phyloP scores from a whole-genome alignment of 2,888 invertebrate species.

The Mesorhabditis belari region DNA sequence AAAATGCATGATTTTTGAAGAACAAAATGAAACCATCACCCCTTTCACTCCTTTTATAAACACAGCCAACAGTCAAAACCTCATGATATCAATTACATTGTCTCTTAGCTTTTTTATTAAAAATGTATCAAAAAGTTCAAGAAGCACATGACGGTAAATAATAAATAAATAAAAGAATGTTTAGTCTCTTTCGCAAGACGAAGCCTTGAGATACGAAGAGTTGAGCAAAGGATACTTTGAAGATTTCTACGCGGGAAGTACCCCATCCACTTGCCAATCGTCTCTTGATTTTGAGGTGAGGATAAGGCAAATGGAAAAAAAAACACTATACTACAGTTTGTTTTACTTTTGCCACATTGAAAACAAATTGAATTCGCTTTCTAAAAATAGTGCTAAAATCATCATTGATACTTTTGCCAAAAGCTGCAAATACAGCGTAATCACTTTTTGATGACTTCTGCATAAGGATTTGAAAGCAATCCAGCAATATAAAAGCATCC shows the following conservation, averaged over 20 bases:
- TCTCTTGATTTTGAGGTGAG: background rate
- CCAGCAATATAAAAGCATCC: too few relatives aligned
- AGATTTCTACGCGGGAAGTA: slow-evolving; percentile 30
- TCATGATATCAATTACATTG: too few relatives aligned
- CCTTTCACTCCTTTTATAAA: background rate
- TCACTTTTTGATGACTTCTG: too few relatives aligned
- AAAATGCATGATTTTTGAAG: background rate
- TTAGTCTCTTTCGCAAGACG: slow-evolving; percentile 38
- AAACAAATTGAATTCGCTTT: too few relatives aligned
- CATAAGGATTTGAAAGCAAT: too few relatives aligned
- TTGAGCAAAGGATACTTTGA: slow-evolving; percentile 38
- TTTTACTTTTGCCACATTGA: too few relatives aligned
- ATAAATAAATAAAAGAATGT: slow-evolving; percentile 9
- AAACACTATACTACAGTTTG: too few relatives aligned
- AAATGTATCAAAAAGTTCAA: background rate
- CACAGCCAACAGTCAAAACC: too few relatives aligned
- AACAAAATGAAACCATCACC: background rate
- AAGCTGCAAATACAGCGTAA: too few relatives aligned
- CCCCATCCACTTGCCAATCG: background rate
- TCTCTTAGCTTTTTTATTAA: background rate
- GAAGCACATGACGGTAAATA: background rate
- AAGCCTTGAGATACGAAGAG: slow-evolving; percentile 35
- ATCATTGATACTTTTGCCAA: too few relatives aligned
- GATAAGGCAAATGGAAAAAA: too few relatives aligned
- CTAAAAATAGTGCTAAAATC: too few relatives aligned